Evolutionary conservation across 2,113 vertebrate species (phyloP).

Genomic region (Collichthys lucidus): DNA sequence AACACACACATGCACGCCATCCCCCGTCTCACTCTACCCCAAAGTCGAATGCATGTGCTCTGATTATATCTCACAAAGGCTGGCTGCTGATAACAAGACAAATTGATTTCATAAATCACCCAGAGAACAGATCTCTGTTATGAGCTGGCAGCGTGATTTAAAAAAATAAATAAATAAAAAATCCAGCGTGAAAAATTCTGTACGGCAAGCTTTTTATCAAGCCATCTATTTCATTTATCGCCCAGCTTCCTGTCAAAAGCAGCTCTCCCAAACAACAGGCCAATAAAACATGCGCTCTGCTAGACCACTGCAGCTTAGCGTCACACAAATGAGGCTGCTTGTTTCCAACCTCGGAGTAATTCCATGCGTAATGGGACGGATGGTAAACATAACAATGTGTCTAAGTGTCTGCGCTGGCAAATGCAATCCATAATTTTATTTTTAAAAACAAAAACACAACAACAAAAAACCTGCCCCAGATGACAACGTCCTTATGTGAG

Average conservation of each 20-base stretch:
- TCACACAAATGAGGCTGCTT: slow-evolving; percentile 66
- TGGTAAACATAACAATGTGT: slow-evolving; percentile 69
- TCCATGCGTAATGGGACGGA: slow-evolving; percentile 71
- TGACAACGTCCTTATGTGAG: slow-evolving; percentile 39
- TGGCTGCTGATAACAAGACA: slow-evolving; percentile 78
- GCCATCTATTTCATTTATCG: slow-evolving; percentile 80
- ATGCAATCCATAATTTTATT: slow-evolving; percentile 60
- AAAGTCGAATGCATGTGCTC: slow-evolving; percentile 63
- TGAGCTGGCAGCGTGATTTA: slow-evolving; percentile 68
- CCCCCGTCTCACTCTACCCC: slow-evolving; percentile 34
- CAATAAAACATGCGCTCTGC: slow-evolving; percentile 70
- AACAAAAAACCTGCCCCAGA: slow-evolving; percentile 1
- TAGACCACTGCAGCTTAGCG: slow-evolving; percentile 59
- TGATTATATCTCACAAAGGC: slow-evolving; percentile 76
- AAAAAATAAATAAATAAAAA: slow-evolving; percentile 43
- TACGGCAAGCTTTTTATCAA: slow-evolving; percentile 79
- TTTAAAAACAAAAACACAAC: slow-evolving; percentile 16
- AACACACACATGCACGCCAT: slow-evolving; percentile 3
- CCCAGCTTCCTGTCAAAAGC: slow-evolving; percentile 74
- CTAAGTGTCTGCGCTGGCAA: slow-evolving; percentile 56
- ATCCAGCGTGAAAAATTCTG: slow-evolving; percentile 69
- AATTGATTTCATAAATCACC: slow-evolving; percentile 84
- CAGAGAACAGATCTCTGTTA: slow-evolving; percentile 71
- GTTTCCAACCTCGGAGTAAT: slow-evolving; percentile 77
- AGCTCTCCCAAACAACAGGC: slow-evolving; percentile 69